Evolutionary conservation across 2,797 vertebrate species (phyloP), one percentile per base, ranked within the genome.

Genomic region (Triplophysa bombifrons): DNA sequence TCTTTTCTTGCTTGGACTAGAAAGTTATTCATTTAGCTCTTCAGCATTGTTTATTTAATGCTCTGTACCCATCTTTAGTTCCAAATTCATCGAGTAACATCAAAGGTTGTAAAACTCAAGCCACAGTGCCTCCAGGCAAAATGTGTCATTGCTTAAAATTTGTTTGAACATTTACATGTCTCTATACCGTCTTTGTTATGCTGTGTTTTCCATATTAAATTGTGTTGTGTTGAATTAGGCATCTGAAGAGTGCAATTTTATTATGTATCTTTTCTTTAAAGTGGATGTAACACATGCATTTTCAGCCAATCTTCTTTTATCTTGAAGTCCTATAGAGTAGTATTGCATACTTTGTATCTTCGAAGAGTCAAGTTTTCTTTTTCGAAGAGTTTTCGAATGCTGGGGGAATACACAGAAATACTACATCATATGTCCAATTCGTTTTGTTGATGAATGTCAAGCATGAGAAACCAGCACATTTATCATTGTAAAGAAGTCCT

Each of bases 21-120:
- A 65, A 76, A 60, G 14, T 50, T n/a, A 70, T 34, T 76, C n/a
- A 38, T 72, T 66, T 46, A 56, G 69, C 34, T 27, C 70, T 58
- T 71, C 0, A 13, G 7, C 12, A 27, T 19, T 60, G 17, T 53
- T 34, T 27, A 50, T 64, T 69, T 19, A 30, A 46, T 34, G 38
- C 38, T 58, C 17, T 71, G 30, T 30, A 30, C 30, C 30, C 30
- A 58, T 70, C 27, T 56, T n/a, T 41, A 51, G 34, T 53, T 20
- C 4, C 17, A 27, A 48, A 30, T n/a, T 10, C 30, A 53, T 38
- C 4, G 2, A 68, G 38, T 50, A 27, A 46, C 70, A 67, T 58
- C 25, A 46, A 6, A 63, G 58, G 30, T 50, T 30, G 60, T 65
- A 38, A 76, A 76, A 69, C 9, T 58, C 64, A 61, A 41, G 44